Base-by-base conservation (phyloP, 2,113 vertebrate species). In the Nestor notabilis region DNA sequence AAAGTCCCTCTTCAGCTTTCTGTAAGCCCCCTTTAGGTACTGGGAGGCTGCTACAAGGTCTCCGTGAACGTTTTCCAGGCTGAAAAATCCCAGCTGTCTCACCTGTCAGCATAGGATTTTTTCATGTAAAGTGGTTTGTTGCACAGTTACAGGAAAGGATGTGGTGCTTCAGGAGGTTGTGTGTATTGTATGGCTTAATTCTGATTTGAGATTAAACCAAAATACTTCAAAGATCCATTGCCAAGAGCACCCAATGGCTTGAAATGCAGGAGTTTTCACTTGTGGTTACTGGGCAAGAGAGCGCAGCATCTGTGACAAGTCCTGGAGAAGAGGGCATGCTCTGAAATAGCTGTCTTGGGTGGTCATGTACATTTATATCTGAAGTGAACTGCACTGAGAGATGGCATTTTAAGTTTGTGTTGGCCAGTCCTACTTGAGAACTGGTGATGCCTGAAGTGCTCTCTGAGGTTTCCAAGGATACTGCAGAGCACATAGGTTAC, bases 231-330 rank as follows among this genome's bases (percentile, higher is more conserved):
- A 60, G 28, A 10, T 16, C 17, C 0, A 0, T 18, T 21, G 9
- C 1, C 16, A 4, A 15, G 58, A 27, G 16, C 0, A 0, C 8
- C 11, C 29, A 5, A 5, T 0, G 0, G 47, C 1, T 0, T 1
- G 3, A 15, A 2, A 0, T 5, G 35, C 37, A 31, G 1, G 2
- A 27, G 11, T 37, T 47, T 28, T 8, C 16, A 1, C 1, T 24
- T 19, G 16, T 10, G 7, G 21, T 19, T n/a, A 9, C 39, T 39
- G 33, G 9, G 72, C 14, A 4, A 8, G 19, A 28, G 28, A 28
- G 39, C 1, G 31, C 33, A 11, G 39, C 21, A 4, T 35, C 25
- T 70, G 41, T 37, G 28, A 14, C 0, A 4, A 41, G 17, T 41
- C 25, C 16, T 52, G 74, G 31, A 29, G 27, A 7, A 6, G 3